Percentiles rank a stretch among this genome's conserved stretches.
These are phyloP conservation scores for Montifringilla adamsi DNA, from an alignment of 2,113 vertebrate species.

Conservation along the genomic window DNA sequence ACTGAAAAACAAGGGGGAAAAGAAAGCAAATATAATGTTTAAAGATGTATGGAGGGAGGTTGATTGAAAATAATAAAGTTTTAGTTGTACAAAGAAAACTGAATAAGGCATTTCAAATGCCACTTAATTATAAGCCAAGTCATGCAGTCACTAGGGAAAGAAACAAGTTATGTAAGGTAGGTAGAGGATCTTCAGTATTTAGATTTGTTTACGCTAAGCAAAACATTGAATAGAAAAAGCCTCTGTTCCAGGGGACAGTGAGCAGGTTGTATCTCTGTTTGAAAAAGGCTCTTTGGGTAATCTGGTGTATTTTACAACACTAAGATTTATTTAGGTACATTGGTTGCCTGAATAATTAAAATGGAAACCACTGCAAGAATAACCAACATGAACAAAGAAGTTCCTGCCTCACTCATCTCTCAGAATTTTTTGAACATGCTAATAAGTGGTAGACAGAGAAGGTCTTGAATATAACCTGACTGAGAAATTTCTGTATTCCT, in stretches of 20 bases:
- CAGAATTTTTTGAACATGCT: background rate
- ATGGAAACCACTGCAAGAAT: background rate
- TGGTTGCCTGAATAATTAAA: background rate
- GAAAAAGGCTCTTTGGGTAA: background rate
- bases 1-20: background rate
- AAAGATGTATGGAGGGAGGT: background rate
- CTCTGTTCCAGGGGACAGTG: background rate
- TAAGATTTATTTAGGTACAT: background rate
- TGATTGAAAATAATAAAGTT: background rate
- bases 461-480: background rate
- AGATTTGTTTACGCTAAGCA: background rate
- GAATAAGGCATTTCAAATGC: background rate
- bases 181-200: background rate
- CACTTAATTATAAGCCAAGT: background rate
- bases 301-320: background rate
- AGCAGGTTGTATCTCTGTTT: background rate
- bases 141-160: background rate
- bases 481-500: background rate
- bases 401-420: background rate
- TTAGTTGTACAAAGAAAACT: background rate
- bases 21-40: background rate
- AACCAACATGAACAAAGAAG: background rate
- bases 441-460: background rate
- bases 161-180: background rate
- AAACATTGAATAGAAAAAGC: background rate